Evolutionary conservation across 2,888 invertebrate species (phyloP).

Genomic region (Hyalella azteca): DNA sequence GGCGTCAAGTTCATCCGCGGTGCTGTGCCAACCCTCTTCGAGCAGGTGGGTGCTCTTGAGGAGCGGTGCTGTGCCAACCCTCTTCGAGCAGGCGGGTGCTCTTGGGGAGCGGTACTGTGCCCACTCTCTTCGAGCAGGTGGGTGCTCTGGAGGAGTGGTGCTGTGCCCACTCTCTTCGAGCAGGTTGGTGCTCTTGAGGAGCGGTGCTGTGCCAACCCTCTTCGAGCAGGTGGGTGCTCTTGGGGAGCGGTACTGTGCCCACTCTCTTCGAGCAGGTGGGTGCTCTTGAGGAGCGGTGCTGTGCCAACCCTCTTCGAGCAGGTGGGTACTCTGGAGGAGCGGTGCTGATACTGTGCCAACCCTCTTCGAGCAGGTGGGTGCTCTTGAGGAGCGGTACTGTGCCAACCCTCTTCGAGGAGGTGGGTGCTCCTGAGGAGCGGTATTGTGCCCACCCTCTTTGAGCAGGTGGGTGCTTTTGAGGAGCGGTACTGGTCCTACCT

Average conservation of each 20-base stretch:
- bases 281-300: no score
- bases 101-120: constrained; percentile 63
- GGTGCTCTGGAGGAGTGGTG: constrained; percentile 60
- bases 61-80: constrained; percentile 64
- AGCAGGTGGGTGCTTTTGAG: constrained; percentile 64
- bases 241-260: not conserved
- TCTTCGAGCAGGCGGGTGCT: constrained; percentile 68
- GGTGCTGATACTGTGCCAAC: constrained; percentile 64
- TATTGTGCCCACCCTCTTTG: constrained; percentile 67
- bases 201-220: not conserved
- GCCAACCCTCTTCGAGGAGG: constrained; percentile 69
- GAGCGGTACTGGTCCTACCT: no score
- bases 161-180: constrained; percentile 69
- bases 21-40: constrained; percentile 67
- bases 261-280: no score
- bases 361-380: constrained; percentile 69
- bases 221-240: no score
- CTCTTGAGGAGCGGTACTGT: constrained; percentile 64
- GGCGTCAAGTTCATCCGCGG: constrained; percentile 66
- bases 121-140: constrained; percentile 69
- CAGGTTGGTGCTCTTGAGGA: constrained; percentile 62
- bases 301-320: constrained; percentile 70
- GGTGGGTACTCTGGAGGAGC: no score
- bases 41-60: constrained; percentile 64
- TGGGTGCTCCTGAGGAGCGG: constrained; percentile 59